Evolutionary conservation across 2,797 vertebrate species (phyloP).

Genomic region (Microhierax caerulescens): DNA sequence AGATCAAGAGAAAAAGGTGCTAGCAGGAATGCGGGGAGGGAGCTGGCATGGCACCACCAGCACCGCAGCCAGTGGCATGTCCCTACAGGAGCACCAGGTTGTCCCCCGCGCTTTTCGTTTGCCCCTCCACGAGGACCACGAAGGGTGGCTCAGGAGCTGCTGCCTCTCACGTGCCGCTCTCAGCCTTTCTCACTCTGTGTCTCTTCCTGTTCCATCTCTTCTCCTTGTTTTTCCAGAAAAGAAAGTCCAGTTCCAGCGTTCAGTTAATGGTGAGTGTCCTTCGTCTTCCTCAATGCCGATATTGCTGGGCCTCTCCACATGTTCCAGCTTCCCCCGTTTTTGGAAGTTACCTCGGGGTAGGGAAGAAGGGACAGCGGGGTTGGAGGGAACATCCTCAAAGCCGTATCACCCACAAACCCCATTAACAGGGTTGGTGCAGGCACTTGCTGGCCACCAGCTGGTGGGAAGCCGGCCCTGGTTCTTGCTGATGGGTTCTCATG

Average conservation of each 20-base stretch:
- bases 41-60: not conserved
- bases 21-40: not conserved
- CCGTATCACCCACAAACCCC: slow-evolving; percentile 66
- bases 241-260: slow-evolving; percentile 93
- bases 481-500: slow-evolving; percentile 70
- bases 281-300: slow-evolving; percentile 79
- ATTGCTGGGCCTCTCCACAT: slow-evolving; percentile 76
- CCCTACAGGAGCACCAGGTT: not conserved
- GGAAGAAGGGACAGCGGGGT: slow-evolving; percentile 73
- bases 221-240: slow-evolving; percentile 93
- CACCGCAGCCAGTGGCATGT: not conserved
- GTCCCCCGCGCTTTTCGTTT: not conserved
- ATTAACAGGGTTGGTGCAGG: slow-evolving; percentile 63
- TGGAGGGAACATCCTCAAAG: slow-evolving; percentile 73
- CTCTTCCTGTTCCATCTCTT: slow-evolving; percentile 88
- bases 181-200: slow-evolving; percentile 81
- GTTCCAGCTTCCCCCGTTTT: slow-evolving; percentile 72
- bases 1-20: slow-evolving; percentile 9
- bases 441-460: slow-evolving; percentile 50
- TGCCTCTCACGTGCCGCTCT: slow-evolving; percentile 71
- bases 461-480: slow-evolving; percentile 62
- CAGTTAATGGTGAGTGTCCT: slow-evolving; percentile 92
- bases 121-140: not conserved
- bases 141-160: slow-evolving; percentile 67
- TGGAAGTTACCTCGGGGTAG: slow-evolving; percentile 73